phyloP scores from a whole-genome alignment of 2,797 vertebrate genomes.

The Lithobates pipiens region DNA sequence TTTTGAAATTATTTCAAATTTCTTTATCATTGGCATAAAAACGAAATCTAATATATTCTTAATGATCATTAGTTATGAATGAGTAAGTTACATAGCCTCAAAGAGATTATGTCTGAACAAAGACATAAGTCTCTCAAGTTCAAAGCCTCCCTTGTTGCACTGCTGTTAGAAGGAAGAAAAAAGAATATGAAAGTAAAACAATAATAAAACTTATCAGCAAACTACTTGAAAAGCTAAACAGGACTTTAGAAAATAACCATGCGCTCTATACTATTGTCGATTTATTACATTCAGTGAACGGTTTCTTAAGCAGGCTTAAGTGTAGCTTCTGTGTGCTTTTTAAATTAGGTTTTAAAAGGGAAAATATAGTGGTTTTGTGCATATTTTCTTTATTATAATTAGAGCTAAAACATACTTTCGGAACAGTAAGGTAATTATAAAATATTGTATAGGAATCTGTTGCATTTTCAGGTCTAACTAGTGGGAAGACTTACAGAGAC shows the following conservation, averaged over 20 bases:
- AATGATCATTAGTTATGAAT: slow-evolving; percentile 2
- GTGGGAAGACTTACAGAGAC: too few species aligned
- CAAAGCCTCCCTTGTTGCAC: not conserved
- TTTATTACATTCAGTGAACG: not conserved
- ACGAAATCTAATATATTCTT: not conserved
- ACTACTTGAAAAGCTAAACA: not conserved
- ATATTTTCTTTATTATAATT: too few species aligned
- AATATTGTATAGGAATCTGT: too few species aligned
- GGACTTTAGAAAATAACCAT: not conserved
- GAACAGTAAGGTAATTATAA: too few species aligned
- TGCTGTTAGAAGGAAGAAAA: not conserved
- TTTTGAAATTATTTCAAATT: not conserved
- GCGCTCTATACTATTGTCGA: not conserved
- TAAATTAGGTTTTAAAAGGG: too few species aligned
- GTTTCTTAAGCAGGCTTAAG: too few species aligned
- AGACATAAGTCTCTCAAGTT: not conserved
- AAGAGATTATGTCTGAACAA: not conserved
- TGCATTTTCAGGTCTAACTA: too few species aligned
- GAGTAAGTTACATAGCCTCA: not conserved
- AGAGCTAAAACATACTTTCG: too few species aligned
- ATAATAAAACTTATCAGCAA: not conserved
- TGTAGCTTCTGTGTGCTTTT: too few species aligned
- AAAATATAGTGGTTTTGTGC: too few species aligned
- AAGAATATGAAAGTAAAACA: not conserved
- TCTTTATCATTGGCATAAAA: not conserved